Base-by-base conservation (phyloP, 2,797 vertebrate species). In the Ficedula albicollis region DNA sequence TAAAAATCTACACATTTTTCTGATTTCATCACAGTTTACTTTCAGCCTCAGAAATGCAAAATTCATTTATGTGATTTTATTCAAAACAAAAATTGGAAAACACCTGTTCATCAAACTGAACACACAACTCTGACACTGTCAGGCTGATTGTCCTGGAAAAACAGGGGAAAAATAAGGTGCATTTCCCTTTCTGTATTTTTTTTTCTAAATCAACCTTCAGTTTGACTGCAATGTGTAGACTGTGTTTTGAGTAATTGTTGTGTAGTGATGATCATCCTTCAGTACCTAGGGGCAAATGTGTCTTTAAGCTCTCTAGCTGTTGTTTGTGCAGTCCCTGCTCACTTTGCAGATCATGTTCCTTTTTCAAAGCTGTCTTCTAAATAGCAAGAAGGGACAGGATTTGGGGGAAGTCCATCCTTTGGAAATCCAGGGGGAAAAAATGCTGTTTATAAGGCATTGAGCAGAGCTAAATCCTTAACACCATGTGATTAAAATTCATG, bases 101-200 rank as follows among this genome's bases (percentile, higher is more conserved):
- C 6, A 0, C 0, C 66, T 79, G 23, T 14, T 81, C 32, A 68
- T 84, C 29, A 20, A 72, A 48, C n/a, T 52, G 21, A 66, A 25
- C n/a, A 55, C 17, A 10, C 9, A 23, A 60, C n/a, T 52, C 32
- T 81, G 68, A 54, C 18, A 9, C 34, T 17, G 34, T 73, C 55
- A 72, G n/a, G 25, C 10, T 59, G 2, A 56, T 51, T 79, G 5
- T 49, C 39, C 29, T 52, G n/a, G 54, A 39, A 59, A 69, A 77
- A 26, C 0, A 2, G 10, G 4, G 6, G 15, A 0, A 18, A 62
- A 80, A 38, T 7, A 64, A 46, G 5, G 10, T 32, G 25, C 8
- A 29, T 72, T 69, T 75, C 13, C 9, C 22, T 54, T 74, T 76
- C 21, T 4, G 8, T 10, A 39, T 26, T 21, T 43, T 63, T 43